Conservation (phyloP, 2,113 vertebrate species). For the Nesospiza acunhae region DNA sequence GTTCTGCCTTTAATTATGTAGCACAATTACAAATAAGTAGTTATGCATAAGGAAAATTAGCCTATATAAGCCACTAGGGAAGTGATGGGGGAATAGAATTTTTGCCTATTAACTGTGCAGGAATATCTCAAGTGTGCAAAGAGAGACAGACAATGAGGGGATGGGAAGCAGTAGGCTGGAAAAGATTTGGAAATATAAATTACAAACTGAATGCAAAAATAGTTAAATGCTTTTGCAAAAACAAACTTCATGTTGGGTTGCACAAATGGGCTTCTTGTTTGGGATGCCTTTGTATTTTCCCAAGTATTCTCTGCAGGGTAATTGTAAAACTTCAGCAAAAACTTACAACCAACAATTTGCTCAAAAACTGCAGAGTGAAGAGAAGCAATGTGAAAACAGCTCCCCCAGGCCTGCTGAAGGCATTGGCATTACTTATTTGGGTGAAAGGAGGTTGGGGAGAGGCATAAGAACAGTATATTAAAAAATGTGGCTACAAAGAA, state of each 20-base stretch:
- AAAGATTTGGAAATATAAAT: background rate
- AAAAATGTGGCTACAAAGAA: background rate
- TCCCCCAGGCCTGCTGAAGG: background rate
- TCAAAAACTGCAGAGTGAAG: background rate
- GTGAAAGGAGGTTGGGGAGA: background rate
- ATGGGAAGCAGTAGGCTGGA: background rate
- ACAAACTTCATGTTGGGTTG: background rate
- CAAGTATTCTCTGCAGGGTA: background rate
- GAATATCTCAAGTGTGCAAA: background rate
- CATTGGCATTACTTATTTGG: background rate
- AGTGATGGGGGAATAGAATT: background rate
- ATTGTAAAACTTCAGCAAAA: background rate
- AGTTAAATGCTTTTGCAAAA: background rate
- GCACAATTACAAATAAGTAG: background rate
- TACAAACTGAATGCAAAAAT: background rate
- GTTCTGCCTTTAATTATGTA: background rate
- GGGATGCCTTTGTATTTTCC: background rate
- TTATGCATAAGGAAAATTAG: background rate
- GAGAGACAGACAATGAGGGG: background rate
- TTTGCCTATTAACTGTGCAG: background rate
- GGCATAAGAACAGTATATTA: background rate
- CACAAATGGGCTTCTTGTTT: background rate
- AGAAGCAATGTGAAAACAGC: background rate
- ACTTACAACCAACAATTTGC: background rate
- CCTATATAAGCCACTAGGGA: background rate